Conservation (phyloP, 2,113 vertebrate species). For the Ornithorhynchus anatinus region DNA sequence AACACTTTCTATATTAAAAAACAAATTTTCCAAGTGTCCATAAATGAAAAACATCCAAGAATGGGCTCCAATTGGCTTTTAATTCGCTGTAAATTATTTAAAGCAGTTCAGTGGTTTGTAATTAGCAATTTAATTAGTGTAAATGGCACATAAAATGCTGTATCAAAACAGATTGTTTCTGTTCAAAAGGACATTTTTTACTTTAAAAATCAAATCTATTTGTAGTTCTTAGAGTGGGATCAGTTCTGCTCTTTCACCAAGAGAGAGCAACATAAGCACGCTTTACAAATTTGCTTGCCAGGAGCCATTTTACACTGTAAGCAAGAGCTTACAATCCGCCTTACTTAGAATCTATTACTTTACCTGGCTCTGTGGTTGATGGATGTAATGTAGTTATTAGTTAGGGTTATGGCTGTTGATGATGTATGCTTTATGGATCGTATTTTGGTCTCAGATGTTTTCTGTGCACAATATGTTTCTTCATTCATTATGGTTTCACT, state of each 20-base stretch:
- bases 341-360: slow-evolving; percentile 36
- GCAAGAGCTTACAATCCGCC: slow-evolving; percentile 10
- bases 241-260: slow-evolving; percentile 70
- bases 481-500: slow-evolving; percentile 52
- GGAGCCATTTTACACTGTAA: slow-evolving; percentile 39
- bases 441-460: slow-evolving; percentile 65
- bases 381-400: slow-evolving; percentile 59
- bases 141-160: slow-evolving; percentile 36
- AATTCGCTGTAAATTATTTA: slow-evolving; percentile 50
- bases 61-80: slow-evolving; percentile 36
- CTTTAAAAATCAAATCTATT: neutral
- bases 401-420: slow-evolving; percentile 53
- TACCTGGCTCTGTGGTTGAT: slow-evolving; percentile 57
- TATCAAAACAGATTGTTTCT: slow-evolving; percentile 41
- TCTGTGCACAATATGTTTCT: slow-evolving; percentile 49
- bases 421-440: slow-evolving; percentile 43
- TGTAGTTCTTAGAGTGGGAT: slow-evolving; percentile 16
- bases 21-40: slow-evolving; percentile 30
- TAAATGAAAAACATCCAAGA: slow-evolving; percentile 40
- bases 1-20: slow-evolving; percentile 18
- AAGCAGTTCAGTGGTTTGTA: slow-evolving; percentile 46
- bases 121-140: slow-evolving; percentile 47
- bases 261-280: slow-evolving; percentile 74
- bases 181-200: slow-evolving; percentile 34
- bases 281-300: neutral